phyloP scores from a whole-genome alignment of 2,113 vertebrate species.

The Emydura subglobosa region DNA sequence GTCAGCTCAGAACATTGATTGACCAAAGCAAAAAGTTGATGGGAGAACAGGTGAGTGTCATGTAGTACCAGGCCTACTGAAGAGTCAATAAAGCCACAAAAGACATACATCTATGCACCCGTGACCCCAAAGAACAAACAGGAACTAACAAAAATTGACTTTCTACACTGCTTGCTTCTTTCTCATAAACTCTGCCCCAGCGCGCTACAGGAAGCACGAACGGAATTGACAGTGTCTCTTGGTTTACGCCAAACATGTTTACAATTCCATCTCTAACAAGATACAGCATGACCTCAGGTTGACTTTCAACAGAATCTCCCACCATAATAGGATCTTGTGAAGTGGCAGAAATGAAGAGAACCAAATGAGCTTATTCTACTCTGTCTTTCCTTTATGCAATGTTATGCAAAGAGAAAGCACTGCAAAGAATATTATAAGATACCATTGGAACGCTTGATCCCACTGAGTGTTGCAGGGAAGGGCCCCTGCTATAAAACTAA shows the following conservation, averaged over 20 bases:
- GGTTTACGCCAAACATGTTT: not conserved
- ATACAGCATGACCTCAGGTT: slow-evolving; percentile 1
- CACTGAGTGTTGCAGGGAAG: not conserved
- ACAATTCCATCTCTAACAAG: not conserved
- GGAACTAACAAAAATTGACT: not conserved
- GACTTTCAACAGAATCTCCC: not conserved
- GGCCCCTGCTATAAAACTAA: not conserved
- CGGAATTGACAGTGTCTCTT: not conserved
- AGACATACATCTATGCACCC: not conserved
- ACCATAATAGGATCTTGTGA: not conserved
- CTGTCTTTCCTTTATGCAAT: not conserved
- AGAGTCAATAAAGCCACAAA: not conserved
- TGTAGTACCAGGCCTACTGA: not conserved
- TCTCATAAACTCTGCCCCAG: not conserved
- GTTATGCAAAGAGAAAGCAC: not conserved
- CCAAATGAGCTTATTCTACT: not conserved
- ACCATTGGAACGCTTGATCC: not conserved
- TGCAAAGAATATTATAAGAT: not conserved
- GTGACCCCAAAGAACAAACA: not conserved
- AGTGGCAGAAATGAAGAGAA: not conserved
- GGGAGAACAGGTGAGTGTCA: not conserved
- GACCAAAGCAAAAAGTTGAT: not conserved
- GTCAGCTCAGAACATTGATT: not conserved
- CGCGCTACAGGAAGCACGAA: not conserved
- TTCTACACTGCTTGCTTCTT: not conserved